Conservation (phyloP, 2,888 invertebrate species). For the Dynastes grantii region DNA sequence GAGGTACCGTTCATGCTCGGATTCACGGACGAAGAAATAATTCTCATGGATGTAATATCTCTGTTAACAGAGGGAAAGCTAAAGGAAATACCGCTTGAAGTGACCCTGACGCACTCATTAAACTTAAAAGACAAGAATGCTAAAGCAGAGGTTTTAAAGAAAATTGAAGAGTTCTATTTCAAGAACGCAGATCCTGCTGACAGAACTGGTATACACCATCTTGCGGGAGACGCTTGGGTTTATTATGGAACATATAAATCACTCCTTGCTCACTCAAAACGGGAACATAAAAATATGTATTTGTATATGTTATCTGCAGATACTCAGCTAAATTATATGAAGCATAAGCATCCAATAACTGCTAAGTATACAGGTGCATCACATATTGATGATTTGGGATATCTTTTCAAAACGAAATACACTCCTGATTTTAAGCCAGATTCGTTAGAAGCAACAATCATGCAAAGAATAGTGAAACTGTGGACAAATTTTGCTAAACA, state of each 20-base stretch:
- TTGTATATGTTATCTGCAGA: conserved; percentile 47
- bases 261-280: conserved; percentile 3
- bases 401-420: conserved; percentile 47
- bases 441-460: conserved; percentile 32
- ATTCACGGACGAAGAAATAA: conserved; percentile 31
- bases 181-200: background rate
- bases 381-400: conserved; percentile 48
- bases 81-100: background rate
- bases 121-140: conserved; percentile 23
- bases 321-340: conserved; percentile 45
- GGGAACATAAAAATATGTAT: conserved; percentile 39
- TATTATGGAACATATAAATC: conserved; percentile 27
- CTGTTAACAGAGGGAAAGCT: conserved; percentile 12
- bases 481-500: conserved; percentile 50
- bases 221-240: conserved; percentile 28
- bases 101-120: conserved; percentile 27
- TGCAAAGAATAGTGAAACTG: conserved; percentile 43
- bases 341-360: conserved; percentile 37
- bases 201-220: background rate
- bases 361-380: conserved; percentile 38
- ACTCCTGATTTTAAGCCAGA: conserved; percentile 42
- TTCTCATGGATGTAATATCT: conserved; percentile 15
- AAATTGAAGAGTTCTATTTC: conserved; percentile 37
- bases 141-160: conserved; percentile 21
- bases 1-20: conserved; percentile 49